Base-by-base conservation (phyloP, 2,797 vertebrate genomes). In the Falco concolor region DNA sequence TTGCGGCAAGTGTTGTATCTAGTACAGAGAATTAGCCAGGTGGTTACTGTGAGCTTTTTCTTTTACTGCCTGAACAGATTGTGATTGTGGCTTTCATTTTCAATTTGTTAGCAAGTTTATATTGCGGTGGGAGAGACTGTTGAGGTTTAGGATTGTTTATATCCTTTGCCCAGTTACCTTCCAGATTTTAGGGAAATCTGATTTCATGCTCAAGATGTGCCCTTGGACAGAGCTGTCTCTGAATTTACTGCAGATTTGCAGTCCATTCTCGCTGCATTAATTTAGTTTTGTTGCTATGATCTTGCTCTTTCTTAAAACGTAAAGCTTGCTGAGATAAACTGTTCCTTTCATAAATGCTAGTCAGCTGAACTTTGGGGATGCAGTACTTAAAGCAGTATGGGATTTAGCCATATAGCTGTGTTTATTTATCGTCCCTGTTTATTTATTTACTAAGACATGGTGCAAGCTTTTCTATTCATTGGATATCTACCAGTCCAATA, bases 121-220 rank as follows among this genome's bases (percentile, higher is more conserved):
- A 72, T 56, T 80, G 7, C 32, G 20, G 12, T 32, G 17, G 27
- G 25, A 84, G 12, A 63, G 0, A 2, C 34, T 49, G 10, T 45
- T 84, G 75, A 63, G 24, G 2, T 64, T 77, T 75, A 53, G 16
- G 20, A 27, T 38, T 79, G 32, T 74, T 95, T 95, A 53, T 95
- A 30, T 75, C 13, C 7, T 80, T 94, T 86, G 14, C n/a, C 34
- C 95, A 88, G 89, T 95, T 96, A 57, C 25, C 9, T 85, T 94
- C 54, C 32, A n/a, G 21, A 73, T 95, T 90, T 94, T 82, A 69
- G 27, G 49, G 72, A 79, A 75, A 52, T 80, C 50, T 69, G 59
- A 86, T 69, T 60, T 27, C 23, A 12, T 9, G 20, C 14, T 67
- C 53, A 81, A 79, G 73, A 81, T 78, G 73, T 76, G 49, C 63